Conservation (phyloP, 35 echinoderm and acorn worm genomes). For the Ophioderma brevispina region DNA sequence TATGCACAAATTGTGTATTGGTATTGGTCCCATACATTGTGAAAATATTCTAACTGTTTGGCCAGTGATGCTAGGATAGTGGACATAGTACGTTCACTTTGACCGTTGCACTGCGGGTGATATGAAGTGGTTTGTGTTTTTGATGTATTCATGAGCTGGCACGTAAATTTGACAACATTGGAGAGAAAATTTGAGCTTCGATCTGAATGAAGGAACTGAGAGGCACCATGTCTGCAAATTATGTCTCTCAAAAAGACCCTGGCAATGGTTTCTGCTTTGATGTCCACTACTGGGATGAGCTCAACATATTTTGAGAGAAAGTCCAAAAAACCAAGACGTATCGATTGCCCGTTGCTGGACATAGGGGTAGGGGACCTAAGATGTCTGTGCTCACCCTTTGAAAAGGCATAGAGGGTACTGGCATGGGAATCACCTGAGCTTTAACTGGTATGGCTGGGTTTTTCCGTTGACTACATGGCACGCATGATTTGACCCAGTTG, state of each 20-base stretch:
- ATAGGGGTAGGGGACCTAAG: conserved; percentile 25
- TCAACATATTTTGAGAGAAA: conserved; percentile 44
- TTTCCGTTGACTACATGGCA: conserved; percentile 38
- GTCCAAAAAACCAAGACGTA: conserved; percentile 40
- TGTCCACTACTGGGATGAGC: background rate
- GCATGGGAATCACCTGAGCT: conserved; percentile 20
- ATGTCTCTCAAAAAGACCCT: conserved; percentile 15
- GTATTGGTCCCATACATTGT: conserved; percentile 33
- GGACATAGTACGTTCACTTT: conserved; percentile 24
- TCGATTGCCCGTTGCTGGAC: conserved; percentile 7
- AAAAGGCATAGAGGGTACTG: background rate
- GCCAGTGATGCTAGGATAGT: conserved; percentile 15
- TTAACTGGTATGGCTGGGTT: background rate
- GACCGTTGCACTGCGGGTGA: conserved; percentile 27
- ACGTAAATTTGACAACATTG: background rate
- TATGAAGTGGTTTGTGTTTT: conserved; percentile 40
- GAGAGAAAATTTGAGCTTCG: conserved; percentile 23
- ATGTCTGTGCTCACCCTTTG: conserved; percentile 44
- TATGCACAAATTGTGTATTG: conserved; percentile 41
- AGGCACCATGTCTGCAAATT: conserved; percentile 31
- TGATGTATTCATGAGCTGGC: conserved; percentile 2
- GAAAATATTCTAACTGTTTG: conserved; percentile 15
- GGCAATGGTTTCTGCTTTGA: conserved; percentile 8
- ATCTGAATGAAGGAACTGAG: conserved; percentile 19
- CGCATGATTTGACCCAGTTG: conserved; percentile 44